phyloP scores from a whole-genome alignment of 2,888 invertebrate genomes.

The Cerastis leucographa region DNA sequence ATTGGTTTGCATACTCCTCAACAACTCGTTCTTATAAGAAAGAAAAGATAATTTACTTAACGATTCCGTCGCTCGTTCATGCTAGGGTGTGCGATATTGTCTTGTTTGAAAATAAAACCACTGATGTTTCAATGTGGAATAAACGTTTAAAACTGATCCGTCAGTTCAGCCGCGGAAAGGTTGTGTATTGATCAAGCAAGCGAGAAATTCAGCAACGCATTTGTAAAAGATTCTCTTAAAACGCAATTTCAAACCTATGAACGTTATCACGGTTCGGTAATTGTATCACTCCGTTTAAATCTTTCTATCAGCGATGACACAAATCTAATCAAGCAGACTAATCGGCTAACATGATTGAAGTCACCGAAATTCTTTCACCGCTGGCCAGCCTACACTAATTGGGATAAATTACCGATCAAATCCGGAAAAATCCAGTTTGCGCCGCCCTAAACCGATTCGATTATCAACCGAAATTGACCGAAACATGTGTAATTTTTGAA shows the following conservation, averaged over 20 bases:
- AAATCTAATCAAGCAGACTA: slow-evolving; percentile 60
- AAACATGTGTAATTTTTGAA: slow-evolving; percentile 48
- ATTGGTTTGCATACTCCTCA: too few relatives aligned
- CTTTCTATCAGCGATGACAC: slow-evolving; percentile 32
- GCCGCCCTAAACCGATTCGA: slow-evolving; percentile 73
- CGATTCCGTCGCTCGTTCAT: neutral
- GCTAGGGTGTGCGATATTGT: too few relatives aligned
- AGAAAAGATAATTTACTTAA: neutral
- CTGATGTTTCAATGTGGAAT: neutral
- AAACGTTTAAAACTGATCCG: slow-evolving; percentile 11
- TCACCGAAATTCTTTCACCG: slow-evolving; percentile 58
- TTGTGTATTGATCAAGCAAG: neutral
- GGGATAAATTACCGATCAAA: slow-evolving; percentile 77
- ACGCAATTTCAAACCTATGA: neutral
- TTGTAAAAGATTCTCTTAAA: neutral
- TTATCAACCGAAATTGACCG: slow-evolving; percentile 68
- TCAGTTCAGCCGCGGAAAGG: neutral
- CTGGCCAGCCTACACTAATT: slow-evolving; percentile 69
- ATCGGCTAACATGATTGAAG: slow-evolving; percentile 58
- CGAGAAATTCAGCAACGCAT: neutral
- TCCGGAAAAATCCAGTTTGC: slow-evolving; percentile 75
- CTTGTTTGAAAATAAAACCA: neutral
- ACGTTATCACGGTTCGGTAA: too few relatives aligned
- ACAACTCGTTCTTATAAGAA: too few relatives aligned
- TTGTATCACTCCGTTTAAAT: slow-evolving; percentile 34